A percentile compares a stretch with the other conserved stretches of the same genome.
Conservation (phyloP, 2,797 vertebrate genomes). For the Trachops cirrhosus region DNA sequence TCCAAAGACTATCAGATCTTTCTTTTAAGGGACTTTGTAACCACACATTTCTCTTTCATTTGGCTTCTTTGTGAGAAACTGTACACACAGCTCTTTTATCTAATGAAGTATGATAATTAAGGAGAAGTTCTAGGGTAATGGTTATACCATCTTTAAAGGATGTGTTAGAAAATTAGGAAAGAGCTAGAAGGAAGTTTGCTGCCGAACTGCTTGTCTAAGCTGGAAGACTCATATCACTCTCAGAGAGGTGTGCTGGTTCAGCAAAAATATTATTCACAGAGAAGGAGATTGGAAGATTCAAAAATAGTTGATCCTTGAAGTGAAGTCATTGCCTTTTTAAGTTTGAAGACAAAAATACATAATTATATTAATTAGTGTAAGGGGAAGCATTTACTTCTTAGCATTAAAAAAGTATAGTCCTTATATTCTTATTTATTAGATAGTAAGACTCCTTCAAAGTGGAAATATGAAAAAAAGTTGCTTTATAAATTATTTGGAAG, state of each 20-base stretch:
- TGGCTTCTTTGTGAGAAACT: constrained; percentile 21
- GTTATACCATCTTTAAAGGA: constrained; percentile 12
- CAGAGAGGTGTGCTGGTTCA: constrained; percentile 7
- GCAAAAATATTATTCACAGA: constrained; percentile 31
- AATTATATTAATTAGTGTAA: constrained; percentile 40
- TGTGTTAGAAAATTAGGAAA: not conserved
- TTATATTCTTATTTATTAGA: constrained; percentile 56
- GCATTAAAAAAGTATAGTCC: not conserved
- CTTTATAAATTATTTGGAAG: constrained; percentile 61
- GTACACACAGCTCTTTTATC: not conserved
- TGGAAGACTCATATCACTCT: not conserved
- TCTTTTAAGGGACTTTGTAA: not conserved
- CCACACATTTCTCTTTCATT: not conserved
- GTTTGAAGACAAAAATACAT: constrained; percentile 35
- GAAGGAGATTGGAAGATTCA: not conserved
- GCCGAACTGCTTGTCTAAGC: not conserved
- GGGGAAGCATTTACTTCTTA: constrained; percentile 40
- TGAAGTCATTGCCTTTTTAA: constrained; percentile 49
- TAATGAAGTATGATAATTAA: constrained; percentile 21
- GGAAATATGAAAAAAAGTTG: constrained; percentile 52
- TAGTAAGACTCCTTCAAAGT: constrained; percentile 60
- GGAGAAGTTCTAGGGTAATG: not conserved
- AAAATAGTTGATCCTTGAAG: constrained; percentile 40
- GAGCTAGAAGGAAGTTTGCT: not conserved
- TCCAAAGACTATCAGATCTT: not conserved